A percentile compares a stretch with the other conserved stretches of the same genome.
phyloP scores from a whole-genome alignment of 1,140 invertebrate genomes.

The Hetaerina americana region DNA sequence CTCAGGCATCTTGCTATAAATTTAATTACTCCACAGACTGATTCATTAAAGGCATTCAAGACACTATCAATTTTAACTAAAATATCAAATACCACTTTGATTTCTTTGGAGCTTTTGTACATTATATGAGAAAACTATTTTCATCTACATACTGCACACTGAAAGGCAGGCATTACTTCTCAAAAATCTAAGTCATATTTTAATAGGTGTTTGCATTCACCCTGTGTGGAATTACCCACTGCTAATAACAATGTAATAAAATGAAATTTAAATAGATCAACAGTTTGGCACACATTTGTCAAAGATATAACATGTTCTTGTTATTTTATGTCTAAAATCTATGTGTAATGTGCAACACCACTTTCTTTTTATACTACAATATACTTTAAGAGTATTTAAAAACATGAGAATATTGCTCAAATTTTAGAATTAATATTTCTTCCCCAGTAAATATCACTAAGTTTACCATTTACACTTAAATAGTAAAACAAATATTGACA shows the following conservation, averaged over 20 bases:
- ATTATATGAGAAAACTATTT: not conserved
- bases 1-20: too few species aligned
- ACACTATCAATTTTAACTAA: too few species aligned
- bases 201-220: not conserved
- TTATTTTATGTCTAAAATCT: not conserved
- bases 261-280: not conserved
- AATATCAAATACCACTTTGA: too few species aligned
- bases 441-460: not conserved
- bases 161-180: not conserved
- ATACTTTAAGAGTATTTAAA: not conserved
- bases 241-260: not conserved
- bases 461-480: not conserved
- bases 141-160: not conserved
- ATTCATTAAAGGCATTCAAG: not conserved
- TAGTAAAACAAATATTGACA: not conserved
- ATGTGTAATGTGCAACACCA: not conserved
- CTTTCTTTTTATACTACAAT: not conserved
- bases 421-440: not conserved
- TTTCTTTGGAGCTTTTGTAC: not conserved
- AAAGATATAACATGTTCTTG: not conserved
- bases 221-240: not conserved
- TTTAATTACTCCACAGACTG: too few species aligned
- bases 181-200: not conserved
- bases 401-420: not conserved
- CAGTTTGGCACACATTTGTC: not conserved